A percentile compares a stretch with the other conserved stretches of the same genome.
Evolutionary conservation across 2,888 invertebrate genomes (phyloP).

Genomic region (Tortrix viridana): DNA sequence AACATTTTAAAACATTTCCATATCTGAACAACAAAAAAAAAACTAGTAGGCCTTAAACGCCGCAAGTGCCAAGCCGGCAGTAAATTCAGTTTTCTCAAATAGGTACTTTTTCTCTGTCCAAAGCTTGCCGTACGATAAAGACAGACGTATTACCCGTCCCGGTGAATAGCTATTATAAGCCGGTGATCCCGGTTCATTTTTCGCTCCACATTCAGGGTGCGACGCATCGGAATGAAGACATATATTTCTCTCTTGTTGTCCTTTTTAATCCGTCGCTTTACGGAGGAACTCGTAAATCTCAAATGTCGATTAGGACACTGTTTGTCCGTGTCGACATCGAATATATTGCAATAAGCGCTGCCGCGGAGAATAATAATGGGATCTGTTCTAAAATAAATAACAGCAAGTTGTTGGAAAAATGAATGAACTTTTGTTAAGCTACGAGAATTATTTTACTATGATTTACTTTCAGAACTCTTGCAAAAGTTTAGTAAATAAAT

Average conservation of each 20-base stretch:
- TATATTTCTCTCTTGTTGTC: constrained; percentile 50
- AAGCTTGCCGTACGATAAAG: constrained; percentile 45
- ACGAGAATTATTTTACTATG: no score
- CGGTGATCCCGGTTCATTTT: constrained; percentile 51
- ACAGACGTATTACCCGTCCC: constrained; percentile 41
- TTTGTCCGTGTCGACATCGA: constrained; percentile 54
- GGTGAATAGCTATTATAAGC: constrained; percentile 44
- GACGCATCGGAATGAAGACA: constrained; percentile 51
- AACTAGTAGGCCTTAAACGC: constrained; percentile 10
- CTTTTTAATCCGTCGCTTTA: constrained; percentile 59
- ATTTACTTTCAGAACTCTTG: no score
- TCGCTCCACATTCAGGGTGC: constrained; percentile 46
- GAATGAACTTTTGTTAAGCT: no score
- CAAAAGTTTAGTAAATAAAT: no score
- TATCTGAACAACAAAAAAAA: constrained; percentile 2
- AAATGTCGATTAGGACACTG: constrained; percentile 61
- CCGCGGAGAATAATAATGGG: constrained; percentile 12
- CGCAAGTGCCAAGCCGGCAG: not conserved
- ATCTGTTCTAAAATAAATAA: not conserved
- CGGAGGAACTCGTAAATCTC: constrained; percentile 59
- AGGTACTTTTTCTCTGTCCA: constrained; percentile 28
- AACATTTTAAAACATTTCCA: no score
- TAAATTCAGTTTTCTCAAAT: constrained; percentile 11
- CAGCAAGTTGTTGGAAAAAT: not conserved
- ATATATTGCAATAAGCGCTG: constrained; percentile 65